These are phyloP conservation scores for Hydropsyche tenuis DNA, from an alignment of 1,140 invertebrate species.

Conservation along the genomic window DNA sequence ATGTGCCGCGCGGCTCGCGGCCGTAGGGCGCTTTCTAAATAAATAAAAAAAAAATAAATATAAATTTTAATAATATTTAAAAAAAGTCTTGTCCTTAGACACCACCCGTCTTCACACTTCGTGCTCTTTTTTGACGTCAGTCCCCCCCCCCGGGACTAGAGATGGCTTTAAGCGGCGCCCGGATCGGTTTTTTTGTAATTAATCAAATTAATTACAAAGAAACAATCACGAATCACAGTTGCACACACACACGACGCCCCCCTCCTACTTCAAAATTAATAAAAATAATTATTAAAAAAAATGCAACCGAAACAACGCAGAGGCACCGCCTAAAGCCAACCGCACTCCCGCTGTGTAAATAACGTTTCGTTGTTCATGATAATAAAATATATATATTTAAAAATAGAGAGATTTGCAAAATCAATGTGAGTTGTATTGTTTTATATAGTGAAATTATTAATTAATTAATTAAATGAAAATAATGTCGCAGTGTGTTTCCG, in stretches of 20 bases:
- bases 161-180: no score
- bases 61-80: constrained; percentile 7
- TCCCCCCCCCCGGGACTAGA: no score
- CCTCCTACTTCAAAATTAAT: not conserved
- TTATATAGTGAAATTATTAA: constrained; percentile 50
- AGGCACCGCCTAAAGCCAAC: not conserved
- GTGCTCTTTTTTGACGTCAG: no score
- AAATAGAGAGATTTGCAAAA: not conserved
- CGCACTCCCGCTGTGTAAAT: constrained; percentile 50
- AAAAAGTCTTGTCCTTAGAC: constrained; percentile 25
- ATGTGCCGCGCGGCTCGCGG: constrained; percentile 28
- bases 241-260: no score
- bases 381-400: constrained; percentile 22
- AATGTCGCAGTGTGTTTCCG: constrained; percentile 31
- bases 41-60: no score
- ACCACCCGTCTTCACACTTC: not conserved
- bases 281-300: not conserved
- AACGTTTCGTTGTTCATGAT: constrained; percentile 50
- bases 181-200: no score
- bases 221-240: no score
- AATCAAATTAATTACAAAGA: no score
- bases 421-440: constrained; percentile 51
- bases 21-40: constrained; percentile 17
- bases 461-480: constrained; percentile 11
- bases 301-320: not conserved